Percentiles rank a stretch among this genome's conserved stretches.
Evolutionary conservation across 2,888 invertebrate genomes (phyloP).

Genomic region (Gortyna flavago): DNA sequence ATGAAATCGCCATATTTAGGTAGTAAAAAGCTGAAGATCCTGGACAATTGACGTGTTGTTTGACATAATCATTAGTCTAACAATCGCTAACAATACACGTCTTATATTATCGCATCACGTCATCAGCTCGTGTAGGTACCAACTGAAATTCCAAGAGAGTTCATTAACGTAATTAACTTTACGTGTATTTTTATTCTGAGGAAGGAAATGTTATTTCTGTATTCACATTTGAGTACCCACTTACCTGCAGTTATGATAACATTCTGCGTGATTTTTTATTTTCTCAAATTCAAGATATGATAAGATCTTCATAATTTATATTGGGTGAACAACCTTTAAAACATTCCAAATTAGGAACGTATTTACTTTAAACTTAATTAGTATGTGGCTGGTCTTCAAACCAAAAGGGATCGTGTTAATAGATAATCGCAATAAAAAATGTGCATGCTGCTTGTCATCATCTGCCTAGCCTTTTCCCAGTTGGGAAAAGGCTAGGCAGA

Average conservation of each 20-base stretch:
- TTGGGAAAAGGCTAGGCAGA: too few species aligned
- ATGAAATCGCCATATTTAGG: conserved; percentile 27
- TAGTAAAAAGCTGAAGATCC: conserved; percentile 47
- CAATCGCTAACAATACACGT: conserved; percentile 57
- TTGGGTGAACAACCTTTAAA: conserved; percentile 35
- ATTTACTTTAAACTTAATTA: conserved; percentile 12
- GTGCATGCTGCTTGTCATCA: too few species aligned
- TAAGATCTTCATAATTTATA: conserved; percentile 21
- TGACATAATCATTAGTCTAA: conserved; percentile 57
- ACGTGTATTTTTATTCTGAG: conserved; percentile 7
- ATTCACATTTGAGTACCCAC: conserved; percentile 8
- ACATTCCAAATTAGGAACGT: conserved; percentile 7
- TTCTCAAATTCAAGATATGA: conserved; percentile 14
- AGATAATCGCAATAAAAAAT: neutral
- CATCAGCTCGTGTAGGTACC: conserved; percentile 37
- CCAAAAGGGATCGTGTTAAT: neutral
- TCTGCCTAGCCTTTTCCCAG: too few species aligned
- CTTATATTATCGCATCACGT: conserved; percentile 47
- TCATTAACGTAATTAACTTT: conserved; percentile 50
- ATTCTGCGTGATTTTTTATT: neutral
- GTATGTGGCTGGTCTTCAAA: neutral
- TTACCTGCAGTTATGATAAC: neutral
- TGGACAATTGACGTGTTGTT: conserved; percentile 53
- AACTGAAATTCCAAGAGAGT: conserved; percentile 44
- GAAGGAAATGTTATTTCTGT: conserved; percentile 4